Conservation (phyloP, 2,888 invertebrate species). For the Lasioglossum oenotherae region DNA sequence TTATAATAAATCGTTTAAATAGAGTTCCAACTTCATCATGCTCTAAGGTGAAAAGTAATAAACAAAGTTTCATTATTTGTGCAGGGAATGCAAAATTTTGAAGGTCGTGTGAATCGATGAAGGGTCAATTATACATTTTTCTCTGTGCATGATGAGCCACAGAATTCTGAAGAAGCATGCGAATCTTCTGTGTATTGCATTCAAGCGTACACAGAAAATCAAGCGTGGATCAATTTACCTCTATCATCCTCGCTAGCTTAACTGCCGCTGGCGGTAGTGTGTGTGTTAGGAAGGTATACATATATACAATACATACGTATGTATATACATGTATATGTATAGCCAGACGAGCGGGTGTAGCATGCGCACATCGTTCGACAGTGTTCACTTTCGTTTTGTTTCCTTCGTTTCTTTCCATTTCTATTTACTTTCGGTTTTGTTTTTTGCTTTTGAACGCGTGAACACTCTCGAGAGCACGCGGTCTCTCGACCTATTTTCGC, state of each 20-base stretch:
- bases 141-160: slow-evolving; percentile 16
- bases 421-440: neutral
- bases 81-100: neutral
- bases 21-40: neutral
- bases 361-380: slow-evolving; percentile 44
- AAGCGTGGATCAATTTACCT: slow-evolving; percentile 37
- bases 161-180: slow-evolving; percentile 48
- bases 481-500: slow-evolving; percentile 4
- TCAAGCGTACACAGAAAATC: slow-evolving; percentile 31
- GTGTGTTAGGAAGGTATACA: too few species aligned
- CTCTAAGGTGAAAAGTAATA: neutral
- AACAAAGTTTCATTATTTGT: neutral
- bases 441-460: slow-evolving; percentile 41
- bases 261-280: neutral
- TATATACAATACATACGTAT: neutral
- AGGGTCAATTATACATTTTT: slow-evolving; percentile 27
- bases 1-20: neutral
- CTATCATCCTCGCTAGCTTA: slow-evolving; percentile 12
- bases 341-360: slow-evolving; percentile 47
- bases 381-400: slow-evolving; percentile 10
- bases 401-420: neutral
- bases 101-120: neutral
- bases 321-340: neutral
- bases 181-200: slow-evolving; percentile 42
- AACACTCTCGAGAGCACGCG: slow-evolving; percentile 59